Percentiles rank a stretch among this genome's conserved stretches.
Conservation (phyloP, 2,888 invertebrate genomes). For the Crocallis elinguaria region DNA sequence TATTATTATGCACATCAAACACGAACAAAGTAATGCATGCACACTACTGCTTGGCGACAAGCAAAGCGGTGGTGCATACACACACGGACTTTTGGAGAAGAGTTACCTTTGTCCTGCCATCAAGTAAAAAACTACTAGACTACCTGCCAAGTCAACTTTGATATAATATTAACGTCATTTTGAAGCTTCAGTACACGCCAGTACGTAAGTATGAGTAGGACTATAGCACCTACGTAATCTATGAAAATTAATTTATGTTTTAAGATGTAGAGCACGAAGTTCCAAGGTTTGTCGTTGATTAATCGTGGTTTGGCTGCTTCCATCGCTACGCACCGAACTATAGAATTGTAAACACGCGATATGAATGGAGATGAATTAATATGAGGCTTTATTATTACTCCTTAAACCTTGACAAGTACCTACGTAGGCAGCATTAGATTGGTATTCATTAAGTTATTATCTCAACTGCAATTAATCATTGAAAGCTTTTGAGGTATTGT, state of each 20-base stretch:
- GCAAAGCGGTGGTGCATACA: too few species aligned
- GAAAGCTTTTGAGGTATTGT: conserved; percentile 26
- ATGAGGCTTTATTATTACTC: conserved; percentile 43
- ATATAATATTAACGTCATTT: conserved; percentile 20
- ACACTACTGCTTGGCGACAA: too few species aligned
- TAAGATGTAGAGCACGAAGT: conserved; percentile 59
- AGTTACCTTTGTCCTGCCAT: too few species aligned
- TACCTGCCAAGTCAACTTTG: too few species aligned
- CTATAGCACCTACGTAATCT: conserved; percentile 46
- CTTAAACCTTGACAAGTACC: conserved; percentile 42
- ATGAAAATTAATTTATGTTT: conserved; percentile 57
- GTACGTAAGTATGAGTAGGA: conserved; percentile 17
- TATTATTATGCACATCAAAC: too few species aligned
- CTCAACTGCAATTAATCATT: conserved; percentile 28
- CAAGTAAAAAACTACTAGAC: too few species aligned
- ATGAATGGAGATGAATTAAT: conserved; percentile 50
- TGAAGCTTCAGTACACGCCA: conserved; percentile 4
- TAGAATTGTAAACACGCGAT: conserved; percentile 43
- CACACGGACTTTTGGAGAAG: too few species aligned
- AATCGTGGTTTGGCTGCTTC: conserved; percentile 59
- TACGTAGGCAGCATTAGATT: conserved; percentile 5
- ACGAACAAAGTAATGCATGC: too few species aligned
- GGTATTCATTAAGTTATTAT: conserved; percentile 27
- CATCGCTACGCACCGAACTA: conserved; percentile 34
- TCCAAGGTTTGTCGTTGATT: conserved; percentile 66